Evolutionary conservation across 1,140 invertebrate species (phyloP).

Genomic region (Diorhabda carinulata): DNA sequence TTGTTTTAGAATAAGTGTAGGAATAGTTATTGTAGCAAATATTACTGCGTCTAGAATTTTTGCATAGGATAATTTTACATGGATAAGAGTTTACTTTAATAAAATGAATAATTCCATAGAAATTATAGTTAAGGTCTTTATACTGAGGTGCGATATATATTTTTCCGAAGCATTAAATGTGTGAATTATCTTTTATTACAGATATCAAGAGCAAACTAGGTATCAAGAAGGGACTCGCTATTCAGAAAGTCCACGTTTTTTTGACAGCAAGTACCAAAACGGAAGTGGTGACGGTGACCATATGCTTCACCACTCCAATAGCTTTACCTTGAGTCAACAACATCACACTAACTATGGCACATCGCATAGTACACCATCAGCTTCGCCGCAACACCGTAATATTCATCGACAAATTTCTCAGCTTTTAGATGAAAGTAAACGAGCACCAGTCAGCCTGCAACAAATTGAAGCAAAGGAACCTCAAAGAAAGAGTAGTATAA

Average conservation of each 20-base stretch:
- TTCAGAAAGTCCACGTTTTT: conserved; percentile 7
- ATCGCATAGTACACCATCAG: conserved; percentile 45
- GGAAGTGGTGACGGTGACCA: conserved; percentile 39
- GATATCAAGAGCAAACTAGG: conserved; percentile 21
- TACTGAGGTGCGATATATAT: too few species aligned
- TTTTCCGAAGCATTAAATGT: too few species aligned
- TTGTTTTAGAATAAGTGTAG: too few species aligned
- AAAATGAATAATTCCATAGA: too few species aligned
- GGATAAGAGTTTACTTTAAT: too few species aligned
- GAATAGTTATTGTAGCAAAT: too few species aligned
- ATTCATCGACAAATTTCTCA: conserved; percentile 47
- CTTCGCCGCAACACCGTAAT: conserved; percentile 45
- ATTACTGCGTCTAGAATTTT: too few species aligned
- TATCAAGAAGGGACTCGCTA: conserved; percentile 23
- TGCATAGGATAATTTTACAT: too few species aligned
- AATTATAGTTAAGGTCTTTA: too few species aligned
- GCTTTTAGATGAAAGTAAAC: conserved; percentile 39
- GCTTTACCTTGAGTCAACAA: conserved; percentile 45
- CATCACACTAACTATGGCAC: conserved; percentile 46
- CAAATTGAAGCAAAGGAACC: conserved; percentile 38
- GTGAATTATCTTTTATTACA: not conserved
- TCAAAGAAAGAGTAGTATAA: conserved; percentile 46
- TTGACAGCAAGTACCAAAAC: conserved; percentile 35
- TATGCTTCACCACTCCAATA: conserved; percentile 43
- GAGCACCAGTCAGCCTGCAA: conserved; percentile 45